These are phyloP conservation scores for Allacma fusca DNA, from an alignment of 2,888 invertebrate species.

Conservation along the genomic window DNA sequence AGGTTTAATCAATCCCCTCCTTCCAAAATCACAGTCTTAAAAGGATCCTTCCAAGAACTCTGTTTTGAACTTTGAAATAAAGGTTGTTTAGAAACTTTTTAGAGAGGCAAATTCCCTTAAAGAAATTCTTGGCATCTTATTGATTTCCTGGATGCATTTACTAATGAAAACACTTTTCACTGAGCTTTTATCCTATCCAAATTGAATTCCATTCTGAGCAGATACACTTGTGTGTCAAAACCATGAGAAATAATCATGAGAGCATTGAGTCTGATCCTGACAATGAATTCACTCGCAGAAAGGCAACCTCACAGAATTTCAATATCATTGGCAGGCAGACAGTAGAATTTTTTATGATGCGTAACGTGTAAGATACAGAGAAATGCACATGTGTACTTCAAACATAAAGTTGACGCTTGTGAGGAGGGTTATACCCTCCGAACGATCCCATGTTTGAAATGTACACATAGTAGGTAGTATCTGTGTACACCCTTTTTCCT, in stretches of 20 bases:
- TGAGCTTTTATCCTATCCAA: slow-evolving; percentile 6
- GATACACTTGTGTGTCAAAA: slow-evolving; percentile 30
- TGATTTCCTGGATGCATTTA: background rate
- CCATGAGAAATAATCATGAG: slow-evolving; percentile 22
- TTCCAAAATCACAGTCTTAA: too few relatives aligned
- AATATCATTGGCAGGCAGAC: slow-evolving; percentile 11
- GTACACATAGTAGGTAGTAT: background rate
- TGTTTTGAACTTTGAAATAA: too few relatives aligned
- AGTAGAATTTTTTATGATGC: background rate
- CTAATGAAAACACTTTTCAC: background rate
- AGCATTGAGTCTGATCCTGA: slow-evolving; percentile 20
- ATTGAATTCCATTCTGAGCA: slow-evolving; percentile 32
- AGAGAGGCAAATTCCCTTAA: background rate
- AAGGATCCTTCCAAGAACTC: too few relatives aligned
- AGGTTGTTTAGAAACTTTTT: background rate
- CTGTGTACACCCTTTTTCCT: background rate
- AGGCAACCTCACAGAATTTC: slow-evolving; percentile 24
- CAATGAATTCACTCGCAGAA: slow-evolving; percentile 32
- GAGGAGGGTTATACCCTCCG: background rate
- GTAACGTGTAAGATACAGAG: background rate
- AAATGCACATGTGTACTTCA: background rate
- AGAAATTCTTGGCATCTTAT: background rate
- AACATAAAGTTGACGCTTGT: background rate
- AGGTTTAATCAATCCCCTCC: background rate
- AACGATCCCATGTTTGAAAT: background rate